phyloP scores from a whole-genome alignment of 2,888 invertebrate species.

The Tetragonula carbonaria region DNA sequence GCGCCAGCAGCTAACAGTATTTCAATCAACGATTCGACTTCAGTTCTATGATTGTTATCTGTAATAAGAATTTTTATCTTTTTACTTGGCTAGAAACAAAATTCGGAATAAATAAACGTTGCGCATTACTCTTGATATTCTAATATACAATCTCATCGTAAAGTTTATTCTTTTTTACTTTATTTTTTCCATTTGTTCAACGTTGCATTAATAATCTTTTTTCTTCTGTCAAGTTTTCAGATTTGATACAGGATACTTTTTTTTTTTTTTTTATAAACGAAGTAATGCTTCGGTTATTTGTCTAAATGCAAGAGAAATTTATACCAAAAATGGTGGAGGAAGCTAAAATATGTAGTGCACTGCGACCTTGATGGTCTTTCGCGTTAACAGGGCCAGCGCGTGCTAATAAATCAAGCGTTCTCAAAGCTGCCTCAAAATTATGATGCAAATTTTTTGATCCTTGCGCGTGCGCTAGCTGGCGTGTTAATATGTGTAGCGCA shows the following conservation, averaged over 20 bases:
- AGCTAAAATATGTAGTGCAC: slow-evolving; percentile 79
- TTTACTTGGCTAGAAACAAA: not conserved
- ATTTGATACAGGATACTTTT: not conserved
- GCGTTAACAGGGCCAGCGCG: slow-evolving; percentile 78
- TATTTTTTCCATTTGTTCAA: not conserved
- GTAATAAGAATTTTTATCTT: slow-evolving; percentile 24
- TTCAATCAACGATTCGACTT: slow-evolving; percentile 74
- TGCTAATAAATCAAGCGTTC: slow-evolving; percentile 75
- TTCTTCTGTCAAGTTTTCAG: too few relatives aligned
- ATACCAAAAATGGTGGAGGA: slow-evolving; percentile 75
- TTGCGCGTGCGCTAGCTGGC: slow-evolving; percentile 75
- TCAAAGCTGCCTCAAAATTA: slow-evolving; percentile 75
- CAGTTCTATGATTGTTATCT: slow-evolving; percentile 73
- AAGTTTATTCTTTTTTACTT: not conserved
- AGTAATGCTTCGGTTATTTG: not conserved
- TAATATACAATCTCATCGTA: not conserved
- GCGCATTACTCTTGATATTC: not conserved
- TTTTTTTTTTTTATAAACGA: not conserved
- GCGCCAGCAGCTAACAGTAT: slow-evolving; percentile 80
- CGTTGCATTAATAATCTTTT: too few relatives aligned
- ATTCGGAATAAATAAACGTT: not conserved
- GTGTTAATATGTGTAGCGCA: slow-evolving; percentile 78
- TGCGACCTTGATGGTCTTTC: slow-evolving; percentile 79
- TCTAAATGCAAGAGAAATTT: not conserved
- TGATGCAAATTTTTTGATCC: slow-evolving; percentile 72